These are phyloP conservation scores for Globodera rostochiensis DNA, from an alignment of 1,140 invertebrate genomes.

Conservation along the genomic window DNA sequence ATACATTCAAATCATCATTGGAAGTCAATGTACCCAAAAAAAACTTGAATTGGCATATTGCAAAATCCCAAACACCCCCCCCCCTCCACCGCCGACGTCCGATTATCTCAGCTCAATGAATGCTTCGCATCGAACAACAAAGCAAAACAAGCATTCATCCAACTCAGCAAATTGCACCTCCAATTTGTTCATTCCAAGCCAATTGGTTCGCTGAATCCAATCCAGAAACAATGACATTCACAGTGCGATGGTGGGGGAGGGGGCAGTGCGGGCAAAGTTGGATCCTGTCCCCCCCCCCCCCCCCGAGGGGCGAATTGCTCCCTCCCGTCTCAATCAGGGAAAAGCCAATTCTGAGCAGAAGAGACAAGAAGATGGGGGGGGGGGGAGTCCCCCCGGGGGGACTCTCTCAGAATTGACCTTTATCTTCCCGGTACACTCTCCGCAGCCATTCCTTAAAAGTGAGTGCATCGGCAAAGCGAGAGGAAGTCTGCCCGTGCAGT, in stretches of 20 bases:
- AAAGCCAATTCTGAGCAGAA: neutral
- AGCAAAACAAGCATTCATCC: neutral
- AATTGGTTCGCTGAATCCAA: neutral
- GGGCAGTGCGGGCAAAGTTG: too few species aligned
- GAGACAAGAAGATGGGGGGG: neutral
- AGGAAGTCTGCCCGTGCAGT: constrained; percentile 9
- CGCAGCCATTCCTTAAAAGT: constrained; percentile 56
- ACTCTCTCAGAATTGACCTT: too few species aligned
- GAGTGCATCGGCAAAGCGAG: constrained; percentile 47
- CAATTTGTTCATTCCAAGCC: constrained; percentile 5
- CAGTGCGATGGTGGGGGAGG: too few species aligned
- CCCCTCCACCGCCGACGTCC: neutral
- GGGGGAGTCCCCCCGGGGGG: too few species aligned
- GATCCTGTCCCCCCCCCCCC: too few species aligned
- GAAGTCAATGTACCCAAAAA: too few species aligned
- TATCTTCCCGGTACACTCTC: constrained; percentile 52
- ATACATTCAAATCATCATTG: neutral
- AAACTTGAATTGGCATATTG: too few species aligned
- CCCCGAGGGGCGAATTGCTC: too few species aligned
- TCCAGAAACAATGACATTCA: neutral
- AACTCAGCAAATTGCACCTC: neutral
- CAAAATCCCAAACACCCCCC: neutral
- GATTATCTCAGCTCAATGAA: constrained; percentile 4
- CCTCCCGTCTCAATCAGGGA: neutral
- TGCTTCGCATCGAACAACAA: neutral